phyloP scores from a whole-genome alignment of 1,140 invertebrate species.

The Idris sp. region DNA sequence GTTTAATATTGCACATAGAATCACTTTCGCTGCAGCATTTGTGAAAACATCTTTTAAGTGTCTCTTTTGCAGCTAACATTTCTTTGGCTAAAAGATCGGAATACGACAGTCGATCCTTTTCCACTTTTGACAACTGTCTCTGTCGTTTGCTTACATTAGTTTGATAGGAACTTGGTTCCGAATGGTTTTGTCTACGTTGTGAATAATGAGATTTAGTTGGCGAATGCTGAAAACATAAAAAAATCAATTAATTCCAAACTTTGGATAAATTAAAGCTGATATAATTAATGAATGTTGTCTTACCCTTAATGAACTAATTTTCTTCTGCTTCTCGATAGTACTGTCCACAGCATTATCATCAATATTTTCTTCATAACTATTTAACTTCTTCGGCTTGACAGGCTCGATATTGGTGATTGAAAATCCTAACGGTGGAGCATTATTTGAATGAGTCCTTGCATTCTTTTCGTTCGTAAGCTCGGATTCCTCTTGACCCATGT shows the following conservation, averaged over 20 bases:
- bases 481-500: constrained; percentile 42
- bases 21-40: constrained; percentile 35
- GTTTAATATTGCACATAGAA: constrained; percentile 46
- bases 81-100: constrained; percentile 73
- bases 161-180: constrained; percentile 15
- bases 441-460: constrained; percentile 62
- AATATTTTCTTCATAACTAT: no score
- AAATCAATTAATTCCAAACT: no score
- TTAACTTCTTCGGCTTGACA: no score
- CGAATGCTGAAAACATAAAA: constrained; percentile 6
- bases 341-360: no score
- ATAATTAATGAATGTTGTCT: not conserved
- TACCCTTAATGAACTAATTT: no score
- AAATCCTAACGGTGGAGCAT: constrained; percentile 69
- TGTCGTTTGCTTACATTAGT: not conserved
- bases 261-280: constrained; percentile 7
- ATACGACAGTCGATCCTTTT: constrained; percentile 40
- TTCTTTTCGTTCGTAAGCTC: constrained; percentile 21
- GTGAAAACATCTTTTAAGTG: constrained; percentile 71
- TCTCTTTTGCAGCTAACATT: constrained; percentile 75
- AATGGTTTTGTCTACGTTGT: not conserved
- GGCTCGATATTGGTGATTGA: no score
- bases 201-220: constrained; percentile 1
- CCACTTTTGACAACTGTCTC: constrained; percentile 15
- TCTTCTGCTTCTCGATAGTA: no score